Evolutionary conservation across 35 echinoderm and acorn worm species (phyloP).

Genomic region (Anneissia japonica): DNA sequence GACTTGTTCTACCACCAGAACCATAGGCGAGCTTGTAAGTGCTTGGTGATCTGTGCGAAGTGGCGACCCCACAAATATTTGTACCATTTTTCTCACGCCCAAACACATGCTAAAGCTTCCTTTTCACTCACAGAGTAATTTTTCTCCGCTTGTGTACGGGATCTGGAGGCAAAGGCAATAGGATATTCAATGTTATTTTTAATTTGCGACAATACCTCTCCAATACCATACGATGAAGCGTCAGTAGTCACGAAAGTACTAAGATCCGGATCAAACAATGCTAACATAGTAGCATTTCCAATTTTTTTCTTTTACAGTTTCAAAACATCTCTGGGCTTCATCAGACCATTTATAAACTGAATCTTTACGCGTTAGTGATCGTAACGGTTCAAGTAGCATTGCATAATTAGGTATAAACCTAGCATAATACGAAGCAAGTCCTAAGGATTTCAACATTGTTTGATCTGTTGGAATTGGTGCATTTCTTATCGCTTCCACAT

Average conservation of each 20-base stretch:
- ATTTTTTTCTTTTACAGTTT: conserved; percentile 25
- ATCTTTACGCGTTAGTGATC: conserved; percentile 23
- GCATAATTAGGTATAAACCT: conserved; percentile 40
- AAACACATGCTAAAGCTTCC: conserved; percentile 48
- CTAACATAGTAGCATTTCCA: not conserved
- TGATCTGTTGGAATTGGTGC: conserved; percentile 20
- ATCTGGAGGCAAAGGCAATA: conserved; percentile 34
- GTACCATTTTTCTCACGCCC: conserved; percentile 44
- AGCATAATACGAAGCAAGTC: conserved; percentile 31
- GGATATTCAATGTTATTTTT: conserved; percentile 23
- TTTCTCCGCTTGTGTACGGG: conserved; percentile 11
- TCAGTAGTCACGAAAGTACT: conserved; percentile 30
- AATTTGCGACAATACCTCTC: conserved; percentile 34
- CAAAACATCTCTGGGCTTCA: conserved; percentile 1
- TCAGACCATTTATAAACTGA: conserved; percentile 4
- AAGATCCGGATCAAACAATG: conserved; percentile 22
- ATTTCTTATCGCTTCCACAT: conserved; percentile 27
- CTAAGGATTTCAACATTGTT: conserved; percentile 25
- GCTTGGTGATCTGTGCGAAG: no score
- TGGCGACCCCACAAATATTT: no score
- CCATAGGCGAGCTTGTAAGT: no score
- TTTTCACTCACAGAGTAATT: conserved; percentile 34
- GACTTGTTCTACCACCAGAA: no score
- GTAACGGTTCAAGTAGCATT: conserved; percentile 26
- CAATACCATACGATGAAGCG: conserved; percentile 32